These are phyloP conservation scores for Podarcis cretensis DNA, from an alignment of 2,113 vertebrate species.

Conservation along the genomic window DNA sequence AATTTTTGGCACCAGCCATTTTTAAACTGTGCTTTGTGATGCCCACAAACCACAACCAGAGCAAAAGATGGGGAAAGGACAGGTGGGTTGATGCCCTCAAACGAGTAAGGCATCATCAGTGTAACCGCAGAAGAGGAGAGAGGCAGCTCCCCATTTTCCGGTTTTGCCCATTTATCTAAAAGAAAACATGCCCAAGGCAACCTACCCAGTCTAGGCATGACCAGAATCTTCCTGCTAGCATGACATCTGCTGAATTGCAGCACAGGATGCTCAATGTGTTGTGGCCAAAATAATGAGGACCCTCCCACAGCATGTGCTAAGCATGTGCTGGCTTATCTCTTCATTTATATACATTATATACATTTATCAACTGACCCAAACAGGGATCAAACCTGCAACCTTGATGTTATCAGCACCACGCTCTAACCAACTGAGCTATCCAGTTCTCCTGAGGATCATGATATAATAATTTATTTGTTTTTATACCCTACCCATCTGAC, in stretches of 20 bases:
- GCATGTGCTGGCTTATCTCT: not conserved
- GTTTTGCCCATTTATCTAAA: not conserved
- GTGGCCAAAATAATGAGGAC: not conserved
- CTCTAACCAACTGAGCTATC: no score
- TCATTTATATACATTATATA: no score
- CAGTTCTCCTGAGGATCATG: no score
- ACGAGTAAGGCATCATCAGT: not conserved
- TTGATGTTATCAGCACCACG: no score
- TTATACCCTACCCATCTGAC: no score
- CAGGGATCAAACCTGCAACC: no score
- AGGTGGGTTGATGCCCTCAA: not conserved
- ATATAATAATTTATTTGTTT: no score
- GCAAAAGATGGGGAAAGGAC: not conserved
- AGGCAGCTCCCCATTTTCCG: not conserved
- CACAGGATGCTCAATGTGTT: not conserved
- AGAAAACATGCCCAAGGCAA: not conserved
- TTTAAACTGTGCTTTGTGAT: not conserved
- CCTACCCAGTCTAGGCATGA: not conserved
- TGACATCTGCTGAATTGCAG: not conserved
- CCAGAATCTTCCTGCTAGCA: not conserved
- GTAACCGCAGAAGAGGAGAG: no score
- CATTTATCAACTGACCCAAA: not conserved
- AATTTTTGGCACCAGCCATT: not conserved
- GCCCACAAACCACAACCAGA: not conserved
- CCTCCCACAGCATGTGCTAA: not conserved